Evolutionary conservation across 2,888 invertebrate genomes (phyloP).

Genomic region (Linhomoeus sp.): DNA sequence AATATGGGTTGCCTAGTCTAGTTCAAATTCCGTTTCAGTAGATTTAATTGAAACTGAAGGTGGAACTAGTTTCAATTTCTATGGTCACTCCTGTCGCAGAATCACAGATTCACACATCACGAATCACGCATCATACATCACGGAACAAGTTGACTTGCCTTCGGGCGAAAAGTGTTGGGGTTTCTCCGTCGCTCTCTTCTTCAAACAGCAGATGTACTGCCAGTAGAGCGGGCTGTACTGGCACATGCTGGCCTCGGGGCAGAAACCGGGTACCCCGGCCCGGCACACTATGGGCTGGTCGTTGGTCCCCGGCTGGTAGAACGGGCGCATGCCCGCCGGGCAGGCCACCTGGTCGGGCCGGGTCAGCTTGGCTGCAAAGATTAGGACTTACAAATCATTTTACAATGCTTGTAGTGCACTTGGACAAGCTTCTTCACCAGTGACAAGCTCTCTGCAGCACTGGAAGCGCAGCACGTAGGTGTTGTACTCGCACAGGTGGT

Average conservation of each 20-base stretch:
- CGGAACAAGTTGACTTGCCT: neutral
- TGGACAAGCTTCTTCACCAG: too few relatives aligned
- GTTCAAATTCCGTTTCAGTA: too few relatives aligned
- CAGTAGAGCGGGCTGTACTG: conserved; percentile 6
- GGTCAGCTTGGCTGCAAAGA: too few relatives aligned
- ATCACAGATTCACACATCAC: too few relatives aligned
- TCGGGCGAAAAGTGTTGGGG: neutral
- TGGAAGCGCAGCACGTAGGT: conserved; percentile 1
- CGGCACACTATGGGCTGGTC: conserved; percentile 8
- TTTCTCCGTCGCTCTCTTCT: too few relatives aligned
- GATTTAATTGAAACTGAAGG: too few relatives aligned
- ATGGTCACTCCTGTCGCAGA: too few relatives aligned
- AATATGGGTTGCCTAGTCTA: too few relatives aligned
- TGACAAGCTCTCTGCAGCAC: conserved; percentile 6
- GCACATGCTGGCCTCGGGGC: conserved; percentile 2
- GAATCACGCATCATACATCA: too few relatives aligned
- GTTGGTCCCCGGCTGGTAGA: conserved; percentile 4
- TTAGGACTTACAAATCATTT: too few relatives aligned
- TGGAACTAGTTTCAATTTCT: too few relatives aligned
- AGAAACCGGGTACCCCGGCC: conserved; percentile 6
- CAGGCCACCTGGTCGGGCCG: conserved; percentile 2
- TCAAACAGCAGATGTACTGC: conserved; percentile 7
- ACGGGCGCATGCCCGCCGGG: conserved; percentile 5
- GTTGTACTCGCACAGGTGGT: conserved; percentile 5
- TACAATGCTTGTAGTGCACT: too few relatives aligned